Percentiles rank a stretch among this genome's conserved stretches.
These are phyloP conservation scores for Antechinus stuartii DNA, from an alignment of 2,113 vertebrate genomes.

Conservation along the genomic window DNA sequence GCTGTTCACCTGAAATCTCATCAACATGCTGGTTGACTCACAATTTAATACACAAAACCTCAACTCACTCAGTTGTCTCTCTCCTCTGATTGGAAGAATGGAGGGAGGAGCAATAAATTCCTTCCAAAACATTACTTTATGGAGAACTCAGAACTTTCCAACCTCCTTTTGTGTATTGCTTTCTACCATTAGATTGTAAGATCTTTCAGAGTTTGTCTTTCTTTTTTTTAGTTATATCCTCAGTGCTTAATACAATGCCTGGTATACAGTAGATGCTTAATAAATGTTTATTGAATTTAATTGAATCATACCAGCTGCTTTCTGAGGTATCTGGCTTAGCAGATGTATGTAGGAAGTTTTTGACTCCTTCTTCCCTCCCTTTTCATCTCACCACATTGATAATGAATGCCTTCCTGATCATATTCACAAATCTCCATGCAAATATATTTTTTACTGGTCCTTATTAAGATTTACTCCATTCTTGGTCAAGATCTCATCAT, in stretches of 20 bases:
- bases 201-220: not conserved
- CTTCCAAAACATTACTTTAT: not conserved
- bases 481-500: not conserved
- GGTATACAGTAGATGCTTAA: not conserved
- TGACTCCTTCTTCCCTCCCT: not conserved
- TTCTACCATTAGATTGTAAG: not conserved
- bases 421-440: not conserved
- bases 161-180: not conserved
- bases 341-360: not conserved
- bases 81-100: not conserved
- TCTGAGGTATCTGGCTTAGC: not conserved
- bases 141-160: not conserved
- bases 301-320: not conserved
- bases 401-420: not conserved
- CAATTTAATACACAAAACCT: not conserved
- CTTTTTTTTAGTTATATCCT: not conserved
- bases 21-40: not conserved
- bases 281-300: not conserved
- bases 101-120: not conserved
- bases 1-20: not conserved
- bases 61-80: not conserved
- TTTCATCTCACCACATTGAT: not conserved
- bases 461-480: not conserved
- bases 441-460: not conserved
- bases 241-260: not conserved